Conservation (phyloP, 2,888 invertebrate genomes). For the Entomobrya multifasciata region DNA sequence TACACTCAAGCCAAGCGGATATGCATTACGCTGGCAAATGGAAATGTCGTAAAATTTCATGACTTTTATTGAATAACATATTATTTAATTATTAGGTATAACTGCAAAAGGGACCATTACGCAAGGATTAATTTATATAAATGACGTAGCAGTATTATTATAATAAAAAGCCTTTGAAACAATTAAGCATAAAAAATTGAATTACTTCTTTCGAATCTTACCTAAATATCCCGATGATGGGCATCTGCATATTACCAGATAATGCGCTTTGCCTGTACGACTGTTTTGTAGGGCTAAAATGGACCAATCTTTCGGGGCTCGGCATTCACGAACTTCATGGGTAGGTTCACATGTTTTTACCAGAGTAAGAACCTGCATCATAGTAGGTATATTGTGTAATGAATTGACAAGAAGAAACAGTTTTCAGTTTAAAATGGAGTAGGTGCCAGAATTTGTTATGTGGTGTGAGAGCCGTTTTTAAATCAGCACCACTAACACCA, state of each 20-base stretch:
- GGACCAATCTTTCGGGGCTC: conserved; percentile 95
- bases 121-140: no score
- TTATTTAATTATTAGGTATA: no score
- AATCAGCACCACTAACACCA: conserved; percentile 41
- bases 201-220: conserved; percentile 66
- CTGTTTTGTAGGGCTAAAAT: conserved; percentile 94
- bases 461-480: conserved; percentile 54
- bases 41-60: no score
- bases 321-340: conserved; percentile 93
- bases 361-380: conserved; percentile 91
- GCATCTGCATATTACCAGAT: conserved; percentile 94
- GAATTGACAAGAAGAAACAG: conserved; percentile 64
- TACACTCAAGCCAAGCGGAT: no score
- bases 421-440: conserved; percentile 57
- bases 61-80: no score
- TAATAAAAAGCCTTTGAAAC: conserved; percentile 1
- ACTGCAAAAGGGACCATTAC: no score
- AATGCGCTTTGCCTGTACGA: conserved; percentile 95
- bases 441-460: conserved; percentile 66
- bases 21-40: no score
- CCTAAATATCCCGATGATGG: conserved; percentile 91
- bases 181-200: conserved; percentile 18
- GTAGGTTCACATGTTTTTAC: conserved; percentile 97
- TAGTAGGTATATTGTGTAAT: not conserved
- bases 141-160: not conserved